Conservation (phyloP, 1,140 invertebrate species). For the Cepaea nemoralis region DNA sequence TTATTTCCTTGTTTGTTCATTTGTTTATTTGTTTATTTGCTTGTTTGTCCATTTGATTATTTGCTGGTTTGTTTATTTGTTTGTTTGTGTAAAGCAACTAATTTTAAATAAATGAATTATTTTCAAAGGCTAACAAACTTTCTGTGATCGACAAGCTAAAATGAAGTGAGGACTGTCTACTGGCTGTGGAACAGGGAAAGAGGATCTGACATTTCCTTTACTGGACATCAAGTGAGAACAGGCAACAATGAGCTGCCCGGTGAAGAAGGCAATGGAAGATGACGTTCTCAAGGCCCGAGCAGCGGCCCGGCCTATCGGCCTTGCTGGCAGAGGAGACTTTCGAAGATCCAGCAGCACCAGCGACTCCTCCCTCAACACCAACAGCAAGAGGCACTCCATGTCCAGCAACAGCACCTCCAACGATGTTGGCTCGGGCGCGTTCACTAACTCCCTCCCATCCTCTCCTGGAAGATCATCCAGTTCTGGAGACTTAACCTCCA, state of each 20-base stretch:
- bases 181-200: too few species aligned
- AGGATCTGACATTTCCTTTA: too few species aligned
- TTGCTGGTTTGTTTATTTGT: too few species aligned
- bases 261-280: conserved; percentile 12
- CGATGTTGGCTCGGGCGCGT: not conserved
- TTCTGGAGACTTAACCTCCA: not conserved
- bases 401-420: not conserved
- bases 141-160: too few species aligned
- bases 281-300: not conserved
- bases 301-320: not conserved
- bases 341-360: not conserved
- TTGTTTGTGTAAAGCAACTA: too few species aligned
- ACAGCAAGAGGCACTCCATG: not conserved
- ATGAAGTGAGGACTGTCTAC: too few species aligned
- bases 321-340: not conserved
- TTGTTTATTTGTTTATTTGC: too few species aligned
- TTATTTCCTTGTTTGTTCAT: too few species aligned
- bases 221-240: too few species aligned
- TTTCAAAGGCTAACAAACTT: too few species aligned
- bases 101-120: too few species aligned
- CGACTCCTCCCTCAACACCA: not conserved
- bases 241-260: conserved; percentile 12
- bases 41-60: too few species aligned
- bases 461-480: not conserved
- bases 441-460: not conserved